Conservation (phyloP, 2,888 invertebrate genomes). For the Sylvicola cinctus region DNA sequence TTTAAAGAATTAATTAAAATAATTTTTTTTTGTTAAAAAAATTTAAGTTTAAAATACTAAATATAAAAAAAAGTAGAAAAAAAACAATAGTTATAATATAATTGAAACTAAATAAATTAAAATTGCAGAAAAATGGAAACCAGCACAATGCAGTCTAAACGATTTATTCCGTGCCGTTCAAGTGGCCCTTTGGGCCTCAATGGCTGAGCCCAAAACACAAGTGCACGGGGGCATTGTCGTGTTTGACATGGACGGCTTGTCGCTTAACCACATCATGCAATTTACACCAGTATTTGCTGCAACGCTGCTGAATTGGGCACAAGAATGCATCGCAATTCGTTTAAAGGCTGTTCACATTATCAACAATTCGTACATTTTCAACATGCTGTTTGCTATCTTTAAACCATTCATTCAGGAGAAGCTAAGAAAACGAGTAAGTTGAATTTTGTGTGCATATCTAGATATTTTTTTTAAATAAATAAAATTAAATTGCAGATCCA, state of each 20-base stretch:
- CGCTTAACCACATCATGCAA: conserved; percentile 50
- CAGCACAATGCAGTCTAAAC: conserved; percentile 38
- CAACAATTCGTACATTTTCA: conserved; percentile 75
- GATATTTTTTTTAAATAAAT: conserved; percentile 1
- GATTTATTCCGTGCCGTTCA: conserved; percentile 52
- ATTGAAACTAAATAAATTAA: no score
- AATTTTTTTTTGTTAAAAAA: conserved; percentile 2
- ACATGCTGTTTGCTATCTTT: conserved; percentile 66
- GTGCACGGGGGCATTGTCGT: conserved; percentile 53
- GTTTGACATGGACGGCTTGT: conserved; percentile 54
- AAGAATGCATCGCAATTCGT: conserved; percentile 66
- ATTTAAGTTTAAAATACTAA: conserved; percentile 2
- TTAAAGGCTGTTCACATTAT: conserved; percentile 71
- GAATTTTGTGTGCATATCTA: conserved; percentile 3
- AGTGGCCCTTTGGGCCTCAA: conserved; percentile 47
- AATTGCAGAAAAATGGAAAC: conserved; percentile 48
- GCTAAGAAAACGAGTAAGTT: conserved; percentile 46
- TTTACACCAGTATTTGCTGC: conserved; percentile 60
- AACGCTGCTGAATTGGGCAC: conserved; percentile 49
- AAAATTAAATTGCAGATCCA: conserved; percentile 28
- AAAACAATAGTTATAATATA: no score
- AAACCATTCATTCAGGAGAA: conserved; percentile 77
- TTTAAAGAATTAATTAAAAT: neutral
- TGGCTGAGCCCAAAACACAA: conserved; percentile 61
- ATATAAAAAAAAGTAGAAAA: no score